These are phyloP conservation scores for Cryptocephalus moraei DNA, from an alignment of 2,888 invertebrate genomes.

Conservation along the genomic window DNA sequence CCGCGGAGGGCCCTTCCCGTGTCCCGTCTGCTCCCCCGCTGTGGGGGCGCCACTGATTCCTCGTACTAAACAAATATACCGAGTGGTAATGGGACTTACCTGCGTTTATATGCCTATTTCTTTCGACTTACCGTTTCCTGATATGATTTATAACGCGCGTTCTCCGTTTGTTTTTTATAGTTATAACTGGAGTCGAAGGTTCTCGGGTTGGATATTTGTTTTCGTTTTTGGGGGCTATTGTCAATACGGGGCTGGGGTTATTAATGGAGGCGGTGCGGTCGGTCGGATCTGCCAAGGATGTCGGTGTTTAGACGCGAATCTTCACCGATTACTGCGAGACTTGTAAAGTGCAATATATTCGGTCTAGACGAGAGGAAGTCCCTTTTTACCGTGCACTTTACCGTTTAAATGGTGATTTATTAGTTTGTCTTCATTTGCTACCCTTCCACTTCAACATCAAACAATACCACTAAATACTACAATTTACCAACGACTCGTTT, in stretches of 20 bases:
- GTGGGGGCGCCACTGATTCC: conserved; percentile 33
- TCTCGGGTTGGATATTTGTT: conserved; percentile 5
- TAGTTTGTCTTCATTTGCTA: too few relatives aligned
- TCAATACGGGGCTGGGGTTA: not conserved
- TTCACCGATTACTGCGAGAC: too few relatives aligned
- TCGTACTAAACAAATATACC: conserved; percentile 28
- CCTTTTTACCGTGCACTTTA: too few relatives aligned
- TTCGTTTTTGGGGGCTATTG: conserved; percentile 1
- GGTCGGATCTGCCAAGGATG: too few relatives aligned
- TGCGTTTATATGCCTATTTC: conserved; percentile 28
- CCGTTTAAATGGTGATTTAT: too few relatives aligned
- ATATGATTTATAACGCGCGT: conserved; percentile 18
- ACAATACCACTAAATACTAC: too few relatives aligned
- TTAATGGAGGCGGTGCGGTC: conserved; percentile 5
- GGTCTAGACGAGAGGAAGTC: too few relatives aligned
- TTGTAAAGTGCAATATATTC: too few relatives aligned
- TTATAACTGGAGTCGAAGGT: conserved; percentile 3
- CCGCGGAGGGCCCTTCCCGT: conserved; percentile 9
- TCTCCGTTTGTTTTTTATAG: conserved; percentile 6
- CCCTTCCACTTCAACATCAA: too few relatives aligned
- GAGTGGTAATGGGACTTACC: conserved; percentile 25
- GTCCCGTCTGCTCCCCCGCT: conserved; percentile 20
- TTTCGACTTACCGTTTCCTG: conserved; percentile 15
- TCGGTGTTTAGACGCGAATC: too few relatives aligned
- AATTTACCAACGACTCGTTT: too few relatives aligned